Conservation (phyloP, 92 coral and sea anemone species). For the Epizoanthus ramosus region DNA sequence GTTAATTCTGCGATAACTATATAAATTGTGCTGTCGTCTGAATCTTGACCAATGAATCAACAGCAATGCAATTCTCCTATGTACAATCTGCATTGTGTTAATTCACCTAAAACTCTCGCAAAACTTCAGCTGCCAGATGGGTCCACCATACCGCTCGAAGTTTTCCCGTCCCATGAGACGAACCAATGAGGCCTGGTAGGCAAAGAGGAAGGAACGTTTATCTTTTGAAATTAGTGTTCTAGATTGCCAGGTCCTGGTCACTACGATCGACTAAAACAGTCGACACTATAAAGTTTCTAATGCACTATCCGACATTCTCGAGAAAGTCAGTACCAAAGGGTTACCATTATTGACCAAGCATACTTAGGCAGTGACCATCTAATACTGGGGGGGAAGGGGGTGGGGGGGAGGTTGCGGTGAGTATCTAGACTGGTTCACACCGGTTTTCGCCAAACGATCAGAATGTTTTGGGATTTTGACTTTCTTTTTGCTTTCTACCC, state of each 20-base stretch:
- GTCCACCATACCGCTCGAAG: constrained; percentile 88
- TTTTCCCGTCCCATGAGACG: constrained; percentile 87
- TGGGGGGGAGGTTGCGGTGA: not conserved
- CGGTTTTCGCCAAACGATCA: no score
- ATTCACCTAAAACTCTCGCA: constrained; percentile 73
- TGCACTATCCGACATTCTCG: no score
- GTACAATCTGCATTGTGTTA: constrained; percentile 6
- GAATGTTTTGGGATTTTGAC: no score
- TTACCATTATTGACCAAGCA: not conserved
- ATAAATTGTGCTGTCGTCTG: no score
- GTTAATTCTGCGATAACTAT: no score
- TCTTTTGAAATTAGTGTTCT: no score
- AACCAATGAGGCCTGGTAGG: constrained; percentile 75
- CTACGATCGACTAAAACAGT: no score
- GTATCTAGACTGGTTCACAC: no score
- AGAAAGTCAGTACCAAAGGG: not conserved
- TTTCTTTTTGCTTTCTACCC: no score
- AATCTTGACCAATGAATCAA: no score
- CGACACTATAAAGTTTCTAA: no score
- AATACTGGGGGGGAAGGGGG: not conserved
- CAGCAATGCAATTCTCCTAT: not conserved
- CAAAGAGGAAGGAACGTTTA: not conserved
- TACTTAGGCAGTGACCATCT: not conserved
- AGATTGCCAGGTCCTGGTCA: no score
- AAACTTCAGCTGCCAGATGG: constrained; percentile 94